Evolutionary conservation across 2,888 invertebrate species (phyloP).

Genomic region (Vesta saturnalis): DNA sequence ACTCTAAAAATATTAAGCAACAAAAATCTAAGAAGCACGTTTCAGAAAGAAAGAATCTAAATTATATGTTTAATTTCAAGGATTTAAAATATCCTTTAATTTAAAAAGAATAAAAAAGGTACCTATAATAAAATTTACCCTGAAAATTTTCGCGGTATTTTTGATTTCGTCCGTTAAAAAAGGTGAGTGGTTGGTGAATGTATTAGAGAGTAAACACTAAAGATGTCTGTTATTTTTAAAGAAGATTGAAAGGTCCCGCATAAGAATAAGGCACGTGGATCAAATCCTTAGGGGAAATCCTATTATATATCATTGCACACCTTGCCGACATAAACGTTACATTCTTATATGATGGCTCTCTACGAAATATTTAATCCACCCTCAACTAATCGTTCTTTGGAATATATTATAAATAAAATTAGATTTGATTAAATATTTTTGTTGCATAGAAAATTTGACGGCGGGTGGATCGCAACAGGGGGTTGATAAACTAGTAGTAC

Average conservation of each 20-base stretch:
- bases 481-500: neutral
- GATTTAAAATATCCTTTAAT: no score
- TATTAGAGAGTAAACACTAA: constrained; percentile 36
- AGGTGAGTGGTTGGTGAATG: constrained; percentile 30
- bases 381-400: constrained; percentile 22
- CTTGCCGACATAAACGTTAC: constrained; percentile 45
- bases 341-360: constrained; percentile 10
- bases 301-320: constrained; percentile 58
- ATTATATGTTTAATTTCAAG: no score
- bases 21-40: no score
- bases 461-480: constrained; percentile 2
- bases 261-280: constrained; percentile 61
- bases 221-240: constrained; percentile 30
- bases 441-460: neutral
- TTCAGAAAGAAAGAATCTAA: no score
- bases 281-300: constrained; percentile 54
- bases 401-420: neutral
- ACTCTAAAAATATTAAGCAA: no score
- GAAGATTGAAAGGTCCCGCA: constrained; percentile 53
- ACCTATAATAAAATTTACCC: neutral
- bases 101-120: no score
- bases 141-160: constrained; percentile 18
- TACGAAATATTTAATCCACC: constrained; percentile 38
- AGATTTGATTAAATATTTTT: constrained; percentile 9
- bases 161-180: constrained; percentile 44